A percentile compares a stretch with the other conserved stretches of the same genome.
Evolutionary conservation across 2,888 invertebrate genomes (phyloP).

Genomic region (Euplexia lucipara): DNA sequence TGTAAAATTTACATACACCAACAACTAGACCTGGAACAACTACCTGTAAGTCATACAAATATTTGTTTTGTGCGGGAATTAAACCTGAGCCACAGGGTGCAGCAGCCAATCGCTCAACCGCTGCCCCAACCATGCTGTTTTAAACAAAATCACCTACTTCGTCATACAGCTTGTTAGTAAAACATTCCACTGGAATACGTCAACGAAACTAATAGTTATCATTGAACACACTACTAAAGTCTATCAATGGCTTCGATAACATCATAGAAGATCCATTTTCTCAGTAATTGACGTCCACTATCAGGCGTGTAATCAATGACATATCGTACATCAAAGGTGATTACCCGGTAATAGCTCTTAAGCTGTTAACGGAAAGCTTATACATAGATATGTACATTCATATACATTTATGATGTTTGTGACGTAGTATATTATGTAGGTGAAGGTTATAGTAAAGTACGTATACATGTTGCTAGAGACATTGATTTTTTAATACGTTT

Average conservation of each 20-base stretch:
- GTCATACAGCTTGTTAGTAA: neutral
- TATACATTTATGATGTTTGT: constrained; percentile 28
- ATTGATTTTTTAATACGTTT: too few species aligned
- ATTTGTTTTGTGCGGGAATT: too few species aligned
- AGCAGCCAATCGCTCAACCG: too few species aligned
- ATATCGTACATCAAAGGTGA: constrained; percentile 52
- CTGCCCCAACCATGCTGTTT: too few species aligned
- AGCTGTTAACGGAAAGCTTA: constrained; percentile 42
- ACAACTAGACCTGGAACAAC: too few species aligned
- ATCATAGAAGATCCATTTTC: constrained; percentile 30
- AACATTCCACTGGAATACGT: neutral
- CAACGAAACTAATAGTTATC: neutral
- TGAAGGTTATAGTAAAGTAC: too few species aligned
- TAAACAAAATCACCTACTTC: neutral
- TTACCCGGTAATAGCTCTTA: constrained; percentile 52
- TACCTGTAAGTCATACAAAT: too few species aligned
- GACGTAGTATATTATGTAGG: constrained; percentile 5
- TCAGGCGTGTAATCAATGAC: constrained; percentile 44
- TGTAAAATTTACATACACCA: too few species aligned
- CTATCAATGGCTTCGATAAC: constrained; percentile 13
- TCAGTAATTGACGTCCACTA: constrained; percentile 21
- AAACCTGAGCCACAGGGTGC: too few species aligned
- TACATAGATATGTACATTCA: constrained; percentile 23
- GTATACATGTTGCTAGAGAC: too few species aligned
- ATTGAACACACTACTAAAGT: neutral